Base-by-base conservation (phyloP, 1,140 invertebrate species). In the Bombus pyrosoma region DNA sequence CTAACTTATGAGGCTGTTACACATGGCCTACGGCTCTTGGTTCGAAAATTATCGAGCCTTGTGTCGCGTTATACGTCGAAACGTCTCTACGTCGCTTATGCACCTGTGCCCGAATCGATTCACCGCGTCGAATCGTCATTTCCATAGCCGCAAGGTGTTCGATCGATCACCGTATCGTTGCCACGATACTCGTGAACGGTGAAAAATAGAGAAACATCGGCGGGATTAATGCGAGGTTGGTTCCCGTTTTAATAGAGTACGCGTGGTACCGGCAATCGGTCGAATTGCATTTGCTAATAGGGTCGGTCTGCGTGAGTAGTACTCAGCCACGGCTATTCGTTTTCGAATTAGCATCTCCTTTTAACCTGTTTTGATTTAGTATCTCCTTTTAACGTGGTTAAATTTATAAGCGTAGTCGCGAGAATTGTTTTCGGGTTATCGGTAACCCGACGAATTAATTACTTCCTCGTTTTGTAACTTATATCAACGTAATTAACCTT, bases 1-100 rank as follows among this genome's bases (percentile, higher is more conserved):
- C 34, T 85, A 85, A 85, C 88, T 82, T 69, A 86, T n/a, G 68
- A 39, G 12, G 1, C 15, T 53, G 66, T 85, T 53, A 53, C 47
- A 53, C 47, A 53, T 53, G 18, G 47, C 47, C 47, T 22, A 22
- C 1, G 47, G 47, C 47, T 22, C 47, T 53, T 53, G 18, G 47
- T 22, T 18, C 18, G 32, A 66, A 2, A 66, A 66, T n/a, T 32
- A 32, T 32, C 62, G 62, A 66, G n/a, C 6, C 62, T 13, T n/a
- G 28, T n/a, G 28, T 22, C 47, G 47, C 47, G 47, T 53, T 53
- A 53, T 22, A 53, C 18, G 47, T 18, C 47, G 0, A 1, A 6
- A 62, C 28, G 59, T 62, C 28, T 13, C 0, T 62, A 10, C 32
- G 41, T 9, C 15, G 41, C 18, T 47, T 28, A 5, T 53, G 41